phyloP scores from a whole-genome alignment of 1,140 invertebrate genomes.

The Cardiocondyla obscurior region DNA sequence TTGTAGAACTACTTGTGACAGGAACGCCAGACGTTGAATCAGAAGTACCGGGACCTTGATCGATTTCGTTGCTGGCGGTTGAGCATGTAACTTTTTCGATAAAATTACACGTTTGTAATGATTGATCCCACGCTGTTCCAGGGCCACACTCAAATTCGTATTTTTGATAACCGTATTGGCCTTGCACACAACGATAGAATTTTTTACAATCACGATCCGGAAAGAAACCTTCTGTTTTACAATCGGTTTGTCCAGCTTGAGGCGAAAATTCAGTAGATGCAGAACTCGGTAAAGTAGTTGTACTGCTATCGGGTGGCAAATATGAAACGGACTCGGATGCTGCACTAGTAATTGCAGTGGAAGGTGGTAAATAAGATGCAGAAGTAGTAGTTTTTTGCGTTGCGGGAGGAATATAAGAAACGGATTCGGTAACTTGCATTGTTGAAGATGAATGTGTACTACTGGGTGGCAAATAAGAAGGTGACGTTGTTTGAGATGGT shows the following conservation, averaged over 20 bases:
- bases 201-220: conserved; percentile 85
- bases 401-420: not conserved
- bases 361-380: conserved; percentile 25
- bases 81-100: conserved; percentile 75
- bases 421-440: not conserved
- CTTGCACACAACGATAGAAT: conserved; percentile 85
- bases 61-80: conserved; percentile 58
- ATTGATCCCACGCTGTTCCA: conserved; percentile 81
- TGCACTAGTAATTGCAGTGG: not conserved
- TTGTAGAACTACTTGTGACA: not conserved
- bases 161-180: conserved; percentile 78
- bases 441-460: conserved; percentile 19
- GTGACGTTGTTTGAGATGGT: not conserved
- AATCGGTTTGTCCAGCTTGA: conserved; percentile 71
- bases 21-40: not conserved
- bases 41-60: conserved; percentile 1
- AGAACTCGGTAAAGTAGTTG: not conserved
- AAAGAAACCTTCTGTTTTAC: conserved; percentile 87
- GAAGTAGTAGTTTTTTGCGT: conserved; percentile 11
- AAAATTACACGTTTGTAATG: conserved; percentile 79
- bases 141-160: conserved; percentile 77
- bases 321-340: conserved; percentile 22
- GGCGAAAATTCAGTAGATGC: not conserved
- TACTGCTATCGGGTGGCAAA: conserved; percentile 5
- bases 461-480: conserved; percentile 26